A percentile compares a stretch with the other conserved stretches of the same genome.
Conservation (phyloP, 2,113 vertebrate genomes). For the Ranitomeya variabilis region DNA sequence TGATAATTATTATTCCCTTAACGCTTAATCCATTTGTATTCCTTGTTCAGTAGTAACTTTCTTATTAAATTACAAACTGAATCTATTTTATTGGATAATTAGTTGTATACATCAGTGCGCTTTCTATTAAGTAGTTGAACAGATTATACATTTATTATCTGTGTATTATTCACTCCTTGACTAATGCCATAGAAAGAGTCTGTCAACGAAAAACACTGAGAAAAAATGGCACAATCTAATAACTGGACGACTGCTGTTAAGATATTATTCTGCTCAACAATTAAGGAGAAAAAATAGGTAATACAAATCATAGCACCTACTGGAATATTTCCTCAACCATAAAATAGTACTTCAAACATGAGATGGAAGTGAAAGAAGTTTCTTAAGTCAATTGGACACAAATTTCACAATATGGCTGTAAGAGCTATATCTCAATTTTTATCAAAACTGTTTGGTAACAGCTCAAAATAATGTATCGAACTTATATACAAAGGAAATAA, state of each 20-base stretch:
- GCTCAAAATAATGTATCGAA: background rate
- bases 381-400: too few relatives aligned
- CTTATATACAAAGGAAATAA: background rate
- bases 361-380: too few relatives aligned
- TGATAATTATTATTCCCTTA: background rate
- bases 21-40: background rate
- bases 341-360: too few relatives aligned
- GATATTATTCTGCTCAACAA: background rate
- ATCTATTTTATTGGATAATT: background rate
- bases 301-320: too few relatives aligned
- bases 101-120: background rate
- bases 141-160: background rate
- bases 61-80: background rate
- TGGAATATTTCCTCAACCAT: too few relatives aligned
- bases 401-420: background rate
- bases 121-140: background rate
- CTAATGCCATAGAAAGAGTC: background rate
- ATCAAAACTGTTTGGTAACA: background rate
- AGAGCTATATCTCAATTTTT: background rate
- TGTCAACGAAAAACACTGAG: background rate
- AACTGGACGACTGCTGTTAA: background rate
- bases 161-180: background rate
- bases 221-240: background rate
- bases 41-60: background rate
- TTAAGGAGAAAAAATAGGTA: background rate